Conservation (phyloP, 2,888 invertebrate species). For the Pinctada fucata region DNA sequence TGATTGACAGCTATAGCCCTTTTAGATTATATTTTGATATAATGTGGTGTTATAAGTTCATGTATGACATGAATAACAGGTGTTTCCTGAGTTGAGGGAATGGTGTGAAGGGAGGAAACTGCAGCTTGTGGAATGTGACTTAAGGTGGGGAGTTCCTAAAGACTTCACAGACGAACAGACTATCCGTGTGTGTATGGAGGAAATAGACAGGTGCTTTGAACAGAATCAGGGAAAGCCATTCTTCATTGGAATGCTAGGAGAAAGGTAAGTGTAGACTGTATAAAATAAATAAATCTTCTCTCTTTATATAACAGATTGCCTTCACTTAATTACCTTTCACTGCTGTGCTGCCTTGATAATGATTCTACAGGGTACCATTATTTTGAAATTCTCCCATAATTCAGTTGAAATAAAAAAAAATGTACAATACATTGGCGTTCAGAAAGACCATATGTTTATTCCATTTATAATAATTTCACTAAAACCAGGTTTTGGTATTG, state of each 20-base stretch:
- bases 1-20: too few relatives aligned
- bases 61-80: conserved; percentile 44
- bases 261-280: conserved; percentile 55
- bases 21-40: too few relatives aligned
- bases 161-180: conserved; percentile 70
- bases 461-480: too few relatives aligned
- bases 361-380: too few relatives aligned
- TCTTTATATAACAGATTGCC: too few relatives aligned
- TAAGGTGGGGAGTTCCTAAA: conserved; percentile 76
- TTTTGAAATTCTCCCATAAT: too few relatives aligned
- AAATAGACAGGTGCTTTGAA: conserved; percentile 70
- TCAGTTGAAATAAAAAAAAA: too few relatives aligned
- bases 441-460: too few relatives aligned
- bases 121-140: conserved; percentile 74
- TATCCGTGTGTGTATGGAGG: conserved; percentile 72
- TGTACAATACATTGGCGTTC: too few relatives aligned
- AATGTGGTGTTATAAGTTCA: not conserved
- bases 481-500: too few relatives aligned
- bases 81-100: conserved; percentile 72
- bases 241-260: conserved; percentile 72
- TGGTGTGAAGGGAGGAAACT: conserved; percentile 69
- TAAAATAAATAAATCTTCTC: not conserved
- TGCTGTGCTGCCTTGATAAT: too few relatives aligned
- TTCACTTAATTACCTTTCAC: too few relatives aligned
- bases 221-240: conserved; percentile 71